Percentiles rank a stretch among this genome's conserved stretches.
Conservation (phyloP, 2,113 vertebrate genomes). For the Rhynchomys soricoides region DNA sequence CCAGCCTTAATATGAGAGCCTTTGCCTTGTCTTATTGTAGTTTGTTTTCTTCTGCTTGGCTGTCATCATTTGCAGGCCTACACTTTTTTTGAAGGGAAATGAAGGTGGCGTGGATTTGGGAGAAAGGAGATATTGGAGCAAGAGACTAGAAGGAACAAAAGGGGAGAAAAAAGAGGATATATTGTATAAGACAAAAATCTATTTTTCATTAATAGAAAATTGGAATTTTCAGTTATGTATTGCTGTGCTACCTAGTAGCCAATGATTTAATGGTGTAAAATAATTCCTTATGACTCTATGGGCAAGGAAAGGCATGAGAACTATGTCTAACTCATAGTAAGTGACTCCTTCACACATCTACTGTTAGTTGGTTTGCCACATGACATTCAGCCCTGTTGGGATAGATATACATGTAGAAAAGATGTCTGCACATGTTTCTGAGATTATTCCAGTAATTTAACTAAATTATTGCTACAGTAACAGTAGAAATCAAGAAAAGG, state of each 20-base stretch:
- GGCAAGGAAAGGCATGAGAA: neutral
- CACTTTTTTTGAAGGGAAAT: neutral
- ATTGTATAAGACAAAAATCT: neutral
- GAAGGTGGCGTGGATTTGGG: neutral
- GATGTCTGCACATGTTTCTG: neutral
- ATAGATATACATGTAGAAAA: neutral
- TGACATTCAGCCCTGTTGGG: rapidly evolving
- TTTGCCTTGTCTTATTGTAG: neutral
- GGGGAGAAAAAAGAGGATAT: neutral
- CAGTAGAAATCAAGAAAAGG: neutral
- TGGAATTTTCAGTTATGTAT: neutral
- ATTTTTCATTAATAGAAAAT: neutral
- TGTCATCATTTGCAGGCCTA: neutral
- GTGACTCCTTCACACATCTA: neutral
- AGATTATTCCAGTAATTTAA: neutral
- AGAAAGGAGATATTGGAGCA: neutral
- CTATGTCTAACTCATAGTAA: neutral
- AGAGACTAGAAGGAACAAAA: neutral
- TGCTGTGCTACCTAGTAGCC: neutral
- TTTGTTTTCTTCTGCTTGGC: neutral
- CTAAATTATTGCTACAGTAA: neutral
- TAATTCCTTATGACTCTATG: neutral
- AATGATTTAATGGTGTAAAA: neutral
- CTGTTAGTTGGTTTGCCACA: neutral
- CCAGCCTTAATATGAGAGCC: too few species aligned